Conservation (phyloP, 2,888 invertebrate species). For the Anoplius nigerrimus region DNA sequence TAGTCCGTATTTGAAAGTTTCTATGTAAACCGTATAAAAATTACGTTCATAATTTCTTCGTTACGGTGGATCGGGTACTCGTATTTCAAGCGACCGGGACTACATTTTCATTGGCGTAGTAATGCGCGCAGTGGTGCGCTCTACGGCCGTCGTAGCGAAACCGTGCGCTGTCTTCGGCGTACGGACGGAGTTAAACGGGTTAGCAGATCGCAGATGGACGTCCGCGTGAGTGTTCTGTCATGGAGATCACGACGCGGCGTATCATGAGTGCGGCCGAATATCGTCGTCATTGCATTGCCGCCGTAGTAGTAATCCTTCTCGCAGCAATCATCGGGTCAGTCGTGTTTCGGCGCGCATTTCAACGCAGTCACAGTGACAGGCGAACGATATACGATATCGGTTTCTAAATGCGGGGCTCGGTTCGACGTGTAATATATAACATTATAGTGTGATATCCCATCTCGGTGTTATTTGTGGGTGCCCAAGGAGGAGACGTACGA, state of each 20-base stretch:
- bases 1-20: no score
- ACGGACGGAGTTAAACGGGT: constrained; percentile 49
- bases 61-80: no score
- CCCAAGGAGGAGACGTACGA: no score
- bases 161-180: constrained; percentile 45
- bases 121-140: constrained; percentile 26
- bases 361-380: constrained; percentile 42
- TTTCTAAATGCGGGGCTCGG: constrained; percentile 10
- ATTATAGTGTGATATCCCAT: not conserved
- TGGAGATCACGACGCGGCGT: constrained; percentile 53
- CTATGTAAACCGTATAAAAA: no score
- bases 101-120: constrained; percentile 38
- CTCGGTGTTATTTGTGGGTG: no score
- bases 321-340: not conserved
- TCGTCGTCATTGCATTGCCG: constrained; percentile 40
- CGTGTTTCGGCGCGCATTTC: not conserved
- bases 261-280: constrained; percentile 43
- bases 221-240: constrained; percentile 63
- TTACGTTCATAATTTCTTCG: no score
- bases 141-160: constrained; percentile 51
- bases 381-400: constrained; percentile 18
- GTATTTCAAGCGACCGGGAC: constrained; percentile 21
- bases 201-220: constrained; percentile 62
- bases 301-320: constrained; percentile 14
- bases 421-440: constrained; percentile 21